These are phyloP conservation scores for Siderastrea siderea DNA, from an alignment of 92 coral and sea anemone species.

Conservation along the genomic window DNA sequence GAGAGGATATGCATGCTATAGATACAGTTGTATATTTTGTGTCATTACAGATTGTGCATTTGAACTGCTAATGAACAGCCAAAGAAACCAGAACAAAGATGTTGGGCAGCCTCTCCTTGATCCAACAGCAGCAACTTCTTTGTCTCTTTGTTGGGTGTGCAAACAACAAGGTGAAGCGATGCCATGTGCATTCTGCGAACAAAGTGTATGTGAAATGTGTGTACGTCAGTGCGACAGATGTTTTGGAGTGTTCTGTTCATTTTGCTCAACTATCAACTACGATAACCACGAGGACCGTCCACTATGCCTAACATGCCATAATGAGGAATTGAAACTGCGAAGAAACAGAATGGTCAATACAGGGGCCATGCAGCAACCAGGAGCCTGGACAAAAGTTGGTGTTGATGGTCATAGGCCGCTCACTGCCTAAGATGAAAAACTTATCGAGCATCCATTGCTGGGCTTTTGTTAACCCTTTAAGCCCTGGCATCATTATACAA, in stretches of 20 bases:
- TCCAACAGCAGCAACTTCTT: not conserved
- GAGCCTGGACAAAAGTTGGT: not conserved
- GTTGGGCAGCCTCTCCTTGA: not conserved
- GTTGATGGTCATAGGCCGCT: not conserved
- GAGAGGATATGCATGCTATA: not conserved
- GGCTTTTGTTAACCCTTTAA: too few relatives aligned
- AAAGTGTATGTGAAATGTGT: constrained; percentile 88
- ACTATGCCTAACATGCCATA: constrained; percentile 84
- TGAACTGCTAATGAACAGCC: constrained; percentile 78
- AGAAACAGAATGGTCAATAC: constrained; percentile 6
- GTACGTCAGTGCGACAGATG: constrained; percentile 90
- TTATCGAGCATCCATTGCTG: not conserved
- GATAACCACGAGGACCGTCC: constrained; percentile 83
- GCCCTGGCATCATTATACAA: too few relatives aligned
- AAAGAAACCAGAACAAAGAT: constrained; percentile 49
- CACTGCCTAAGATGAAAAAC: not conserved
- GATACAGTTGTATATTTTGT: not conserved
- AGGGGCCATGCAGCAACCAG: not conserved
- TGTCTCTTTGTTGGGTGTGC: constrained; percentile 85
- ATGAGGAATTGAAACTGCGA: constrained; percentile 68
- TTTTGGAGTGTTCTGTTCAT: constrained; percentile 88
- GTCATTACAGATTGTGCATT: constrained; percentile 73
- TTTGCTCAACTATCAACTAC: constrained; percentile 89
- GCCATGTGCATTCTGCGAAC: constrained; percentile 93
- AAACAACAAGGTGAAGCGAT: constrained; percentile 72